phyloP scores from a whole-genome alignment of 2,113 vertebrate species.

The Dicentrarchus labrax region DNA sequence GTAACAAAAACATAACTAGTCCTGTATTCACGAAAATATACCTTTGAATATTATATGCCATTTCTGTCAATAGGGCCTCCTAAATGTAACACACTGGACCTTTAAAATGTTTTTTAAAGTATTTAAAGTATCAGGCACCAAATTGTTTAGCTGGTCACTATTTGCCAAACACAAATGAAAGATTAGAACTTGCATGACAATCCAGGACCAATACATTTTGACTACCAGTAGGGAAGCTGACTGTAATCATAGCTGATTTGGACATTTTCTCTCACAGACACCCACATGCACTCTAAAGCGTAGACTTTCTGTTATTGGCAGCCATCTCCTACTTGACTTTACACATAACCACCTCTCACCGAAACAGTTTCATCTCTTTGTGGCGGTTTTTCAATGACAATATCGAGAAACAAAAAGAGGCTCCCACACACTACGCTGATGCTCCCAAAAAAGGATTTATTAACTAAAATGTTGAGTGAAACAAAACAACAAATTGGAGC shows the following conservation, averaged over 20 bases:
- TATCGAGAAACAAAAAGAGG: background rate
- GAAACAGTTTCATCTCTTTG: background rate
- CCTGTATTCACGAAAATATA: no score
- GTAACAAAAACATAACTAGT: no score
- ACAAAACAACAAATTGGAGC: background rate
- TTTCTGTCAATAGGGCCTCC: no score
- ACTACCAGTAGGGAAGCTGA: background rate
- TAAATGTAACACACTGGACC: no score
- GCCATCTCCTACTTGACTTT: constrained; percentile 27
- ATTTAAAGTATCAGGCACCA: background rate
- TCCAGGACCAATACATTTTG: background rate
- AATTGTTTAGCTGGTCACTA: background rate
- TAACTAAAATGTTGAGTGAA: background rate
- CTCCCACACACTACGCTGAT: background rate
- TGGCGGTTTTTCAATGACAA: constrained; percentile 3
- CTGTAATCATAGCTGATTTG: background rate
- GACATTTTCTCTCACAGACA: constrained; percentile 19
- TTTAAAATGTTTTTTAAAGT: no score
- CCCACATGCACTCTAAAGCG: constrained; percentile 19
- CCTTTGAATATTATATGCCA: no score
- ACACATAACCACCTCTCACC: constrained; percentile 28
- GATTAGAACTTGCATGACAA: no score
- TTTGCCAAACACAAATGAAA: background rate
- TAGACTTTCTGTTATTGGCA: constrained; percentile 10
- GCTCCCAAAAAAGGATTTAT: background rate